Base-by-base conservation (phyloP, 37 sponge, comb jelly and placozoan species). In the Chondrosia reniformis region DNA sequence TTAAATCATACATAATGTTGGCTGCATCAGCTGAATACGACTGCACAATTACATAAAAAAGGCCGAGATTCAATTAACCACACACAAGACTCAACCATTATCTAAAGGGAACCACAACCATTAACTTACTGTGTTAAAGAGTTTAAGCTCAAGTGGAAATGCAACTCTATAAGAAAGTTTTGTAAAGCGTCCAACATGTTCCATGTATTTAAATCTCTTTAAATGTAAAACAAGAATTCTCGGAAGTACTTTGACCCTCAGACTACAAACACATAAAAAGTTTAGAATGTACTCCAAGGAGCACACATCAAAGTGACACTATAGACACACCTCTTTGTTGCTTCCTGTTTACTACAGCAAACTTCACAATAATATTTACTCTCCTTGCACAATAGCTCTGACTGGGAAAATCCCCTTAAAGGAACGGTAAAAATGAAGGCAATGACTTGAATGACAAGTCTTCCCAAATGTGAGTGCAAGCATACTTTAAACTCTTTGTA, bases 281-380 rank as follows among this genome's bases (percentile, higher is more conserved):
- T 10, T 13, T 13, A 28, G 56, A 76, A 8, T 62, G 33, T 21
- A 30, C 34, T 31, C 15, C 9, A 36, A 12, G 12, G 17, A 13
- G 59, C 33, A 30, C 0, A 62, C 59, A 63, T 25, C 22, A 30
- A 3, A 24, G 67, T 2, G 12, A 10, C 10, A 73, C 9, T 38
- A 12, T 36, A 59, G 1, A 24, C 34, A 8, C 44, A 81, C 61
- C 99, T 80, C 79, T 98, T 98, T 44, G 85, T 88, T 15, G 96
- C 99, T 64, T 98, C 99, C 62, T 95, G 96, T 73, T 98, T 98
- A 66, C 99, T 93, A 71, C 99, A 92, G 78, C 99, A 98, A 44
- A 85, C 63, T 76, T 98, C 99, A 80, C 99, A 98, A 80, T 87
- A 95, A 76, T 95, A 98, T 72, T 98, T 98, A 66, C 77, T 86